A percentile compares a stretch with the other conserved stretches of the same genome.
phyloP scores from a whole-genome alignment of 2,113 vertebrate genomes.

The Nothoprocta perdicaria region DNA sequence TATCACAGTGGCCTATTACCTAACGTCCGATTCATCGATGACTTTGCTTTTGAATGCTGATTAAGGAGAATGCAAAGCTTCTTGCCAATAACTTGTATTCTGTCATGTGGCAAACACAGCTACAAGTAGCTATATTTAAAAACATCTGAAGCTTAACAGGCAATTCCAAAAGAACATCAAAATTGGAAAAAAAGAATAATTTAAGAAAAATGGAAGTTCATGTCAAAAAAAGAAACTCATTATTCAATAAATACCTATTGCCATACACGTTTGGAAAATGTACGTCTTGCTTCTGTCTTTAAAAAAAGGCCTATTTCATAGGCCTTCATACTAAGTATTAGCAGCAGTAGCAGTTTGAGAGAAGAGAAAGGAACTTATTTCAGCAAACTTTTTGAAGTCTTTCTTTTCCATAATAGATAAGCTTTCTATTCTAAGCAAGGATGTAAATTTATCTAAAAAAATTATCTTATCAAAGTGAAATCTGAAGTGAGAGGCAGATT shows the following conservation, averaged over 20 bases:
- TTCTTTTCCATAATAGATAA: neutral
- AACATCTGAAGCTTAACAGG: neutral
- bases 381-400: neutral
- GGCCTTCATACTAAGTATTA: neutral
- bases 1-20: neutral
- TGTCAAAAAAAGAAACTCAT: neutral
- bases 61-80: neutral
- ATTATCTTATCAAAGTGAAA: conserved; percentile 1
- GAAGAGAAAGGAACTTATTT: neutral
- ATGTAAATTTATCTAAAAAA: conserved; percentile 3
- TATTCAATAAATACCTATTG: neutral
- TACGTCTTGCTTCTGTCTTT: neutral
- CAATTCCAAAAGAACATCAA: neutral
- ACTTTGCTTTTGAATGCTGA: neutral
- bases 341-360: neutral
- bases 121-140: neutral
- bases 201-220: neutral
- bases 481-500: neutral
- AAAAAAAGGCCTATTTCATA: neutral
- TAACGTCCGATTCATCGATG: neutral
- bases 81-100: neutral
- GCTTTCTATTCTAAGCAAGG: neutral
- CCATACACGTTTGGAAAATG: neutral
- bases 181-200: neutral
- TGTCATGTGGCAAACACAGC: neutral